Percentiles rank a stretch among this genome's conserved stretches.
phyloP scores from a whole-genome alignment of 2,113 vertebrate species.

The Martes martes region DNA sequence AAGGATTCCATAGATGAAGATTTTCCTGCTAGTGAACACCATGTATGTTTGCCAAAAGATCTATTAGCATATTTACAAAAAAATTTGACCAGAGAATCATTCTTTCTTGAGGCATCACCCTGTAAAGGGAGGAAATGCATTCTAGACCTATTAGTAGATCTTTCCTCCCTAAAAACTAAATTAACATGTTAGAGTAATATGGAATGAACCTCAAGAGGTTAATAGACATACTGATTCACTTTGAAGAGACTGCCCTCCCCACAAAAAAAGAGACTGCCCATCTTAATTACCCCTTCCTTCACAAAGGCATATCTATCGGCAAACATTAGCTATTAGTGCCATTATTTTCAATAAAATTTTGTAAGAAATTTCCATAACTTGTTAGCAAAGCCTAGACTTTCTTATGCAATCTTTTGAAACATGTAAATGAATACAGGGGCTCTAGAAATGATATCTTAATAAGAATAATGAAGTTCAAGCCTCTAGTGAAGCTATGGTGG shows the following conservation, averaged over 20 bases:
- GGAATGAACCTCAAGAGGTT: neutral
- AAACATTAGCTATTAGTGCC: constrained; percentile 52
- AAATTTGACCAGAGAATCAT: neutral
- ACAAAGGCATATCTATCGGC: neutral
- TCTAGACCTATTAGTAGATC: neutral
- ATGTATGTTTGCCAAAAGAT: neutral
- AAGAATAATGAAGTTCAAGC: constrained; percentile 50
- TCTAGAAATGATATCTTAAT: constrained; percentile 74
- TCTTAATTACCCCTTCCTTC: neutral
- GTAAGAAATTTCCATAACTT: constrained; percentile 53
- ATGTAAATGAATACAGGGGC: constrained; percentile 66
- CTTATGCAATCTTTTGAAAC: constrained; percentile 56
- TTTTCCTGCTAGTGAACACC: neutral
- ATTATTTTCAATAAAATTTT: constrained; percentile 61
- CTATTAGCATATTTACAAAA: neutral
- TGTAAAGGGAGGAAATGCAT: neutral
- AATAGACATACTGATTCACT: neutral
- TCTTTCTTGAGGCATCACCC: neutral
- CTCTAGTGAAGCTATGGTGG: constrained; percentile 24
- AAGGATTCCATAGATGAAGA: neutral
- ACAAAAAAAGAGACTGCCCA: neutral
- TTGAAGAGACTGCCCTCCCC: neutral
- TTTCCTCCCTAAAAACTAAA: neutral
- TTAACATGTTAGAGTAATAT: neutral
- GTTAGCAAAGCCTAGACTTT: constrained; percentile 67